phyloP scores from a whole-genome alignment of 2,113 vertebrate genomes.

The Eulacestoma nigropectus region DNA sequence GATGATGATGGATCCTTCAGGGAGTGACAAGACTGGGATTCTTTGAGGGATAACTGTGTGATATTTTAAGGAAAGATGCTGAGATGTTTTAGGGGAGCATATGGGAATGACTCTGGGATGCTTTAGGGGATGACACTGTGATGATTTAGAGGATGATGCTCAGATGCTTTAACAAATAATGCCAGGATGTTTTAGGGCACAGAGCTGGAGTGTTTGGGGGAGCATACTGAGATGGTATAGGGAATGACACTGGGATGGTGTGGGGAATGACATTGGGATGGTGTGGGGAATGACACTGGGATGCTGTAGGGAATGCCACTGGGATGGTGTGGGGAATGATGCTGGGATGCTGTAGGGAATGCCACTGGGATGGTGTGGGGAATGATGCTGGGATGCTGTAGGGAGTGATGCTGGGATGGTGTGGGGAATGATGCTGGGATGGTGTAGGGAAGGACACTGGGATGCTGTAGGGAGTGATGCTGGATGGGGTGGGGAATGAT shows the following conservation, averaged over 20 bases:
- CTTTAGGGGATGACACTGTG: not conserved
- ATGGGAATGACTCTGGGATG: not conserved
- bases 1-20: not conserved
- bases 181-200: not conserved
- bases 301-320: fast-evolving
- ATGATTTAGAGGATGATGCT: not conserved
- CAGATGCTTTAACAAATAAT: not conserved
- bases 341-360: fast-evolving
- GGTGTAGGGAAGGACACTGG: no score
- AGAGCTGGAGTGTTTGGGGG: not conserved
- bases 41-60: not conserved
- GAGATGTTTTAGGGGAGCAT: not conserved
- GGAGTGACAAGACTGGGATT: not conserved
- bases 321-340: fast-evolving
- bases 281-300: fast-evolving
- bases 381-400: fast-evolving
- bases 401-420: fast-evolving
- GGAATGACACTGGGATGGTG: fast-evolving
- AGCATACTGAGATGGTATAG: not conserved
- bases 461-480: no score
- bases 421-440: fast-evolving
- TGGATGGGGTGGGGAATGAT: no score
- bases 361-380: fast-evolving
- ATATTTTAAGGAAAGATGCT: not conserved
- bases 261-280: fast-evolving